Evolutionary conservation across 2,888 invertebrate species (phyloP).

Genomic region (Lepidocyrtinus sp.): DNA sequence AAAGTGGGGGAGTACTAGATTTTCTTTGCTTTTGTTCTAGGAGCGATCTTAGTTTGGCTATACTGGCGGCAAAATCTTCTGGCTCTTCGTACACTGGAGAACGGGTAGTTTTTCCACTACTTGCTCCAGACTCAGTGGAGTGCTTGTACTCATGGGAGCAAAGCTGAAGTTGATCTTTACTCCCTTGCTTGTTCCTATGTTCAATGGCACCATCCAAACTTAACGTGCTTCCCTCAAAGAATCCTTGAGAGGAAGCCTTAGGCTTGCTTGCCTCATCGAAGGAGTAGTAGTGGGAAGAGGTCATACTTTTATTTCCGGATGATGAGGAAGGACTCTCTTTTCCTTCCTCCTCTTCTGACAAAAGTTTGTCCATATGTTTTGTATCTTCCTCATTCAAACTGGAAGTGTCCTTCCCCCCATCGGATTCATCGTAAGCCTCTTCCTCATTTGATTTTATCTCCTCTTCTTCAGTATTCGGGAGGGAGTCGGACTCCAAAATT

Average conservation of each 20-base stretch:
- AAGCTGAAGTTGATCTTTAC: constrained; percentile 40
- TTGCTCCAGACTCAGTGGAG: constrained; percentile 67
- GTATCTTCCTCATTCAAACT: not conserved
- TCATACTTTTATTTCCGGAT: constrained; percentile 20
- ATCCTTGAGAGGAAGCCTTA: constrained; percentile 46
- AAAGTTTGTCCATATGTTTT: not conserved
- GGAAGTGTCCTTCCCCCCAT: constrained; percentile 6
- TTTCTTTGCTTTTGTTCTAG: constrained; percentile 75
- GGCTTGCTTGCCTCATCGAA: constrained; percentile 61
- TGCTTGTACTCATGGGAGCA: constrained; percentile 54
- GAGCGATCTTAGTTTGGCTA: constrained; percentile 79
- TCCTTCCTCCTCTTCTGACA: not conserved
- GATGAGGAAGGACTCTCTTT: constrained; percentile 30
- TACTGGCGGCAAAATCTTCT: constrained; percentile 81
- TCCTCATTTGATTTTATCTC: constrained; percentile 3
- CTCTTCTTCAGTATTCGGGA: not conserved
- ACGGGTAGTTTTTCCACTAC: constrained; percentile 67
- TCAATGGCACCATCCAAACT: constrained; percentile 57
- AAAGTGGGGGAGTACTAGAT: constrained; percentile 36
- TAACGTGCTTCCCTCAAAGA: constrained; percentile 49
- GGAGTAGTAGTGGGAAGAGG: constrained; percentile 63
- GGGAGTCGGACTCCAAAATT: constrained; percentile 26
- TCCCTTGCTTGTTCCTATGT: constrained; percentile 21
- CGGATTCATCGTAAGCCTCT: not conserved
- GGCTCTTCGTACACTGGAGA: constrained; percentile 82